Base-by-base conservation (phyloP, 2,888 invertebrate genomes). In the Scelioninae gen. 1 region DNA sequence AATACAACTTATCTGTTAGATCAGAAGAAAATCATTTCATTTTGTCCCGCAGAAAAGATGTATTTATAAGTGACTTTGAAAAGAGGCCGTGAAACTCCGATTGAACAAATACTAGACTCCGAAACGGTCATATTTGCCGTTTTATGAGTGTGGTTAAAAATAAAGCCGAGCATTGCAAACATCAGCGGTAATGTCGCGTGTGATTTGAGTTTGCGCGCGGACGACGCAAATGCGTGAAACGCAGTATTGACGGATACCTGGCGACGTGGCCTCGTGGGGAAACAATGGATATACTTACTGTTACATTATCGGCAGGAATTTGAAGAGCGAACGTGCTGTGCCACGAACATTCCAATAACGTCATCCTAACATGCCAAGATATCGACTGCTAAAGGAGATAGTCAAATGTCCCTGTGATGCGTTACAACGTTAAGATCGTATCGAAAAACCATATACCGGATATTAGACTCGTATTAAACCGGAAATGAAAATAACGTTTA, bases 301-400 rank as follows among this genome's bases (percentile, higher is more conserved):
- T 45, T 68, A 60, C 66, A 68, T 62, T 77, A 53, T 69, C 60
- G 55, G 29, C 13, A 16, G 63, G 56, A 69, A 77, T 77, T 55
- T 55, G 68, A 77, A 69, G 63, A 77, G 63, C 63, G 40, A 69
- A 63, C 49, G 69, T 51, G 38, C 53, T 16, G 5, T 23, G 55
- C 69, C 53, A 63, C 16, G 56, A 63, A 49, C 69, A 78, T 69
- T 78, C 69, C 69, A 71, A 56, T 71, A 78, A 69, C 32, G 34
- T 69, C 58, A 62, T 68, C 31, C 29, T 11, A 43, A 38, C 56
- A 77, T 55, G 63, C 58, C 62, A 40, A 62, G 55, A 62, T 69
- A 76, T 68, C 43, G 34, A 53, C 62, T 55, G 31, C 29, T 60
- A 55, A 69, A 77, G 62, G 53, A 63, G 77, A 63, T 69, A 68